Evolutionary conservation across 2,888 invertebrate species (phyloP).

Genomic region (Fragum sueziense): DNA sequence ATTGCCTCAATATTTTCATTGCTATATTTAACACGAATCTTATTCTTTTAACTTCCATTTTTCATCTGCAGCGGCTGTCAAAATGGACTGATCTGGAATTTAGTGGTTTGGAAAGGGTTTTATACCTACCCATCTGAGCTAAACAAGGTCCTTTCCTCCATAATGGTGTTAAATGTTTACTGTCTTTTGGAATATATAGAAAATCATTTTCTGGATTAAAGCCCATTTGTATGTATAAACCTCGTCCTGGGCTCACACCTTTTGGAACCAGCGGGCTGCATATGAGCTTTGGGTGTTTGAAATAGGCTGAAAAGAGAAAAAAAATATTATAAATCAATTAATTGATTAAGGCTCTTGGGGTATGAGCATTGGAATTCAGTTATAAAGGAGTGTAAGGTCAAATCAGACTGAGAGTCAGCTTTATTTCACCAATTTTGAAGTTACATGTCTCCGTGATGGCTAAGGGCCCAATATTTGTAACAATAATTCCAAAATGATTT

Average conservation of each 20-base stretch:
- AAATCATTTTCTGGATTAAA: slow-evolving; percentile 67
- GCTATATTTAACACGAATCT: no score
- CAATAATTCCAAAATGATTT: no score
- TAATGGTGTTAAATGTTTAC: slow-evolving; percentile 63
- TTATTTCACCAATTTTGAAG: no score
- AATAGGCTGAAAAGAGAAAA: slow-evolving; percentile 70
- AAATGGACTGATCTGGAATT: no score
- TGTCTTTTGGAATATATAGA: slow-evolving; percentile 71
- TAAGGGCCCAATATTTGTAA: no score
- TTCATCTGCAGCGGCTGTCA: no score
- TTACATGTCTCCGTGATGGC: no score
- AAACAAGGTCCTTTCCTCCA: slow-evolving; percentile 73
- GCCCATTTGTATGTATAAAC: slow-evolving; percentile 76
- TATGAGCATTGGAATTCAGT: neutral
- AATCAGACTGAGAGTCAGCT: no score
- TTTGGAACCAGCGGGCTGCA: slow-evolving; percentile 72
- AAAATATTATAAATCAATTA: neutral
- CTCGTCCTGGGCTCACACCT: slow-evolving; percentile 69
- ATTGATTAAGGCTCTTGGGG: neutral
- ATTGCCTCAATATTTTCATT: no score
- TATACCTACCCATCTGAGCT: slow-evolving; percentile 74
- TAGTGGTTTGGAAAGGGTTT: no score
- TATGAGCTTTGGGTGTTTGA: slow-evolving; percentile 76
- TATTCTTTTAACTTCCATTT: no score
- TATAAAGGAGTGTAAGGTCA: neutral